These are phyloP conservation scores for Dendrolimus pini DNA, from an alignment of 2,888 invertebrate species.

Conservation along the genomic window DNA sequence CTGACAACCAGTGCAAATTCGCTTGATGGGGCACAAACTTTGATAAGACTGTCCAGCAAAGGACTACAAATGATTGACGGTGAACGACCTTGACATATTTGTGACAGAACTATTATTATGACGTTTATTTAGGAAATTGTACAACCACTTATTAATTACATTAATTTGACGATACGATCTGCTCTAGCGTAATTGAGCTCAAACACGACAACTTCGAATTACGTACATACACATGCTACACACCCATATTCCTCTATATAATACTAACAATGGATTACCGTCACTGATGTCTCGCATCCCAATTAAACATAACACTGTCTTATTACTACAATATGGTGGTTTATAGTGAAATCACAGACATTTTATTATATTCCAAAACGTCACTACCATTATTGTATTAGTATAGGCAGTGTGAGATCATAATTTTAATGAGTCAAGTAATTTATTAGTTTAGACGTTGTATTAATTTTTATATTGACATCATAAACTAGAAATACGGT, in stretches of 20 bases:
- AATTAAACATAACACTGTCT: neutral
- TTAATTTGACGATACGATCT: conserved; percentile 50
- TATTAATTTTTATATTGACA: too few relatives aligned
- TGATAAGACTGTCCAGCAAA: too few relatives aligned
- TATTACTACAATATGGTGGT: conserved; percentile 2
- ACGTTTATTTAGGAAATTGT: conserved; percentile 39
- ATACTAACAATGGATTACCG: neutral
- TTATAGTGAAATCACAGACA: neutral
- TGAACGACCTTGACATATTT: conserved; percentile 30
- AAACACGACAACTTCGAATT: conserved; percentile 37
- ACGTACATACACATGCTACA: conserved; percentile 8
- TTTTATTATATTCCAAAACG: too few relatives aligned
- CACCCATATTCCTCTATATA: neutral
- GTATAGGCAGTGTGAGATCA: too few relatives aligned
- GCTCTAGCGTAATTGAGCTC: conserved; percentile 37
- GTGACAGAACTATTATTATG: conserved; percentile 20
- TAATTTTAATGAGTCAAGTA: too few relatives aligned
- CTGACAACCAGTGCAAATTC: too few relatives aligned
- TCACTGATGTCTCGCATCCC: neutral
- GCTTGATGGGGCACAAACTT: too few relatives aligned
- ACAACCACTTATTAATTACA: conserved; percentile 46
- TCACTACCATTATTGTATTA: too few relatives aligned
- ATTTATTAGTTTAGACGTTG: too few relatives aligned
- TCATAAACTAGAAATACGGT: too few relatives aligned
- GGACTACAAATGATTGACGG: too few relatives aligned